These are phyloP conservation scores for Empidonax traillii DNA, from an alignment of 2,113 vertebrate species.

Conservation along the genomic window DNA sequence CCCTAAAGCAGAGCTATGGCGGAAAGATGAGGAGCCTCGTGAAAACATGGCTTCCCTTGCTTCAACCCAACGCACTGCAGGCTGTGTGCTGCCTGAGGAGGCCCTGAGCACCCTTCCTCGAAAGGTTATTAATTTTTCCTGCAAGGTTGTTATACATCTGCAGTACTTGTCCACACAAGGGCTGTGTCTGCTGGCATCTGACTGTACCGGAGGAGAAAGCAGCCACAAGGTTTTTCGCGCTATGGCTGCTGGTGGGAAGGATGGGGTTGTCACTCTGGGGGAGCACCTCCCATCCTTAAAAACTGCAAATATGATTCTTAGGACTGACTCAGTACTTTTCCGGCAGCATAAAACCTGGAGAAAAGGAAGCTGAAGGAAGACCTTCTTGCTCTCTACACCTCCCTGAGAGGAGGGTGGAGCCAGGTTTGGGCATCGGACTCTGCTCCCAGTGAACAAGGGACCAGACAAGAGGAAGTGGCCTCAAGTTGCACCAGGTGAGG, in stretches of 20 bases:
- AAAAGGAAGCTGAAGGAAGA: not conserved
- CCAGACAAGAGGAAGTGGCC: accelerated
- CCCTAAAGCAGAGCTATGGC: not conserved
- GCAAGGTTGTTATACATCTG: not conserved
- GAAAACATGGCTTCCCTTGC: not conserved
- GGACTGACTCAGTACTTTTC: not conserved
- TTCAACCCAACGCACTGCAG: accelerated
- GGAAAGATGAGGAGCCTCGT: accelerated
- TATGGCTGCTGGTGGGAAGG: not conserved
- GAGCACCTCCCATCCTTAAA: not conserved
- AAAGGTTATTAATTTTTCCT: not conserved
- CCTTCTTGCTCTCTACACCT: not conserved
- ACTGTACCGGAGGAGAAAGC: not conserved
- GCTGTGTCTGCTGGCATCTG: not conserved
- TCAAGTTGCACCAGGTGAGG: not conserved
- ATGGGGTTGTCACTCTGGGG: not conserved
- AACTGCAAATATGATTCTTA: not conserved
- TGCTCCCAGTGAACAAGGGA: not conserved
- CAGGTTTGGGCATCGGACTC: too few species aligned
- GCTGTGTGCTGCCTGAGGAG: not conserved
- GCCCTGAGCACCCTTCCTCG: not conserved
- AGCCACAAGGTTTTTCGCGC: not conserved
- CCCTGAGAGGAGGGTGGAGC: not conserved
- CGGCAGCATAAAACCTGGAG: not conserved
- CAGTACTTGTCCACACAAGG: not conserved